Percentiles rank a stretch among this genome's conserved stretches.
phyloP scores from a whole-genome alignment of 2,888 invertebrate genomes.

The Macrophya alboannulata region DNA sequence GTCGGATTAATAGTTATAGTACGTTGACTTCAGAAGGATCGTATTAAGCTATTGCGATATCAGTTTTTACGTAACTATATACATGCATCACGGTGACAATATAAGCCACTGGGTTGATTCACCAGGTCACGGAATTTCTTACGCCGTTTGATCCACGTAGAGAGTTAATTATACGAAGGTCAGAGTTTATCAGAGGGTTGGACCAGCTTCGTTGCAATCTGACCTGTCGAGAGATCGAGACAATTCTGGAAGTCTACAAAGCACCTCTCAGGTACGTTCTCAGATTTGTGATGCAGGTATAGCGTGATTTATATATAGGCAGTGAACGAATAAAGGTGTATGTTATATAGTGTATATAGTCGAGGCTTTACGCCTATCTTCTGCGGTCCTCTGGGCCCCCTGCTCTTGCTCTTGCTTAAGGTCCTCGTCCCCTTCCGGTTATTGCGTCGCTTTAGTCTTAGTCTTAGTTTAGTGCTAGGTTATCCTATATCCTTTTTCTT shows the following conservation, averaged over 20 bases:
- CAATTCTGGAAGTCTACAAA: constrained; percentile 86
- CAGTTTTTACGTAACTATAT: background rate
- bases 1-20: background rate
- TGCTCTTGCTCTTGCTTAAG: no score
- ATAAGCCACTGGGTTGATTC: background rate
- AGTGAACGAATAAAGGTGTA: background rate
- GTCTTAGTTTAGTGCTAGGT: no score
- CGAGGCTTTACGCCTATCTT: no score
- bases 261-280: constrained; percentile 67
- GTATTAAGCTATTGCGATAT: background rate
- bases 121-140: constrained; percentile 85
- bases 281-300: background rate
- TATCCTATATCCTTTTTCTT: no score
- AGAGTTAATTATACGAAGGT: constrained; percentile 84
- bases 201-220: constrained; percentile 86
- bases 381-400: no score
- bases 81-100: no score
- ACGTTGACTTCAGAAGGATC: background rate
- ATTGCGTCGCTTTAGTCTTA: no score
- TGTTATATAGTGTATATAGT: background rate
- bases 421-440: no score
- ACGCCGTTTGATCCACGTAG: constrained; percentile 85
- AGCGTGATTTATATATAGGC: background rate
- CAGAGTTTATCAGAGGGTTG: constrained; percentile 88
- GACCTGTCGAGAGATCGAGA: constrained; percentile 86